Evolutionary conservation across 2,888 invertebrate species (phyloP).

Genomic region (Cataglyphis albicans): DNA sequence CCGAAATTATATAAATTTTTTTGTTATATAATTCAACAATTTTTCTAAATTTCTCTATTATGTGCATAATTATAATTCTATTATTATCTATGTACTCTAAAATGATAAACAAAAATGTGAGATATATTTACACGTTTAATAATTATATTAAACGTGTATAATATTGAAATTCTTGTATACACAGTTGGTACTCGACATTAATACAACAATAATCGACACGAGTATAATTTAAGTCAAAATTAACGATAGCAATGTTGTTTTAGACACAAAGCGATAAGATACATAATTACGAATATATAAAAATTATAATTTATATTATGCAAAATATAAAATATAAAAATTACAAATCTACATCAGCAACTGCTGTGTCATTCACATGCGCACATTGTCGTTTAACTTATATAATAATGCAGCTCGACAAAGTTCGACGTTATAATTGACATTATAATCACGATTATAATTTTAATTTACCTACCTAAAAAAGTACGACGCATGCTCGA

Average conservation of each 20-base stretch:
- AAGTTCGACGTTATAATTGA: slow-evolving; percentile 20
- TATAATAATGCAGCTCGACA: neutral
- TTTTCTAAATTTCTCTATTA: slow-evolving; percentile 12
- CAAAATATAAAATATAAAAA: slow-evolving; percentile 34
- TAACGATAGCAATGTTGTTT: neutral
- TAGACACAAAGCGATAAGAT: slow-evolving; percentile 25
- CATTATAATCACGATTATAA: slow-evolving; percentile 7
- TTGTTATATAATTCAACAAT: neutral
- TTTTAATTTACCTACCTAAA: slow-evolving; percentile 10
- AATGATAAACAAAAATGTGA: neutral
- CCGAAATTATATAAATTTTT: neutral
- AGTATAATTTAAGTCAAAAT: slow-evolving; percentile 18
- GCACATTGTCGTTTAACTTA: slow-evolving; percentile 19
- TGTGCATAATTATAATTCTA: neutral
- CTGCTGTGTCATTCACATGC: neutral
- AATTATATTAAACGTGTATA: neutral
- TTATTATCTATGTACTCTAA: neutral
- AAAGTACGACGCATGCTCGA: slow-evolving; percentile 6
- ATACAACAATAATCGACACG: too few species aligned
- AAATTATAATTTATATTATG: slow-evolving; percentile 14
- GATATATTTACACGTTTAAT: neutral
- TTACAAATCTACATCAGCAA: neutral
- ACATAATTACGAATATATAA: slow-evolving; percentile 41
- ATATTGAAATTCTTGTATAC: slow-evolving; percentile 12
- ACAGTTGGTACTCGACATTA: slow-evolving; percentile 5